Conservation (phyloP, 2,797 vertebrate genomes). For the Anisognathus igniventris region DNA sequence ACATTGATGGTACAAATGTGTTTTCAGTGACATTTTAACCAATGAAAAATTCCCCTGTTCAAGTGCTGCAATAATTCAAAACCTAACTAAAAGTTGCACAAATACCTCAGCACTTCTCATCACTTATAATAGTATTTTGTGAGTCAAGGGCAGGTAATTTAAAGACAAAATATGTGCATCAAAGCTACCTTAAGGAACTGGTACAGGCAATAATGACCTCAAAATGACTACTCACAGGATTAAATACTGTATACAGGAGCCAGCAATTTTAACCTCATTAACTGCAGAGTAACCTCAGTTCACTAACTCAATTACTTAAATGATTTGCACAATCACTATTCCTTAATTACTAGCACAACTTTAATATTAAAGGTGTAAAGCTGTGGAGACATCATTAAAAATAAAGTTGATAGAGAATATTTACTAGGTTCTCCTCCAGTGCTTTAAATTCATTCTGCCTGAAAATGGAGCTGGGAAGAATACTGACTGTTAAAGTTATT, state of each 20-base stretch:
- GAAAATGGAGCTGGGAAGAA: neutral
- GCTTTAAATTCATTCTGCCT: neutral
- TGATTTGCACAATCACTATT: neutral
- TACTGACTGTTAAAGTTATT: neutral
- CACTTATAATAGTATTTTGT: neutral
- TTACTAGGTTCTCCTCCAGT: neutral
- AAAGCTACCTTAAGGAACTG: neutral
- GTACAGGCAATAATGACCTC: neutral
- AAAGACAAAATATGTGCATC: neutral
- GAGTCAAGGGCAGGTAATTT: neutral
- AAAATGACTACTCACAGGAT: neutral
- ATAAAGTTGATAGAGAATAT: neutral
- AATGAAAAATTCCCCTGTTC: neutral
- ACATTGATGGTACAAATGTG: neutral
- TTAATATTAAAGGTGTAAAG: constrained; percentile 1
- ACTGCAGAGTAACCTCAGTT: neutral
- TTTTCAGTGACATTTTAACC: neutral
- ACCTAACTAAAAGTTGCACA: neutral
- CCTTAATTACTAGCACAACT: constrained; percentile 3
- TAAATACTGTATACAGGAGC: neutral
- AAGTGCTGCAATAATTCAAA: neutral
- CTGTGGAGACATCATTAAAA: neutral
- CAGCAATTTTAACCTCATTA: neutral
- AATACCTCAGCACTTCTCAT: neutral
- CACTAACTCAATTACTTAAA: neutral